phyloP scores from a whole-genome alignment of 1,140 invertebrate species.

The Centruroides sculpturatus region DNA sequence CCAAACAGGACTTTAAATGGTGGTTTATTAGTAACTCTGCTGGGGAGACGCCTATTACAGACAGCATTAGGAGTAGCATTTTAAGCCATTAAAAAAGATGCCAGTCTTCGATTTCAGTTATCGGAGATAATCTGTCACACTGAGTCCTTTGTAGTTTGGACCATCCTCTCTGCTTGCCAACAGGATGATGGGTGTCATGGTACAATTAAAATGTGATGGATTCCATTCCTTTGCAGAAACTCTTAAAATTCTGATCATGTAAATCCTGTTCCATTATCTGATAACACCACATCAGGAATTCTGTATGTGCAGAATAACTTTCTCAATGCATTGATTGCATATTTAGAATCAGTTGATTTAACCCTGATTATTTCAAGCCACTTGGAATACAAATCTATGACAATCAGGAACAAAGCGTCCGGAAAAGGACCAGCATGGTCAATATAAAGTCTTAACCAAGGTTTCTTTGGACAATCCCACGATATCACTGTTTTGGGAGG shows the following conservation, averaged over 20 bases:
- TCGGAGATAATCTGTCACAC: too few relatives aligned
- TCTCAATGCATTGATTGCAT: not conserved
- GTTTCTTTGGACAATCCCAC: too few relatives aligned
- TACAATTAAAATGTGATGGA: not conserved
- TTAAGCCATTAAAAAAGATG: too few relatives aligned
- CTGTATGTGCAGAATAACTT: not conserved
- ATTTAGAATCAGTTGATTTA: not conserved
- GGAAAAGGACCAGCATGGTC: too few relatives aligned
- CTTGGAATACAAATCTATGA: conserved; percentile 12
- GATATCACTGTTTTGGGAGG: too few relatives aligned
- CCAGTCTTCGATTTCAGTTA: too few relatives aligned
- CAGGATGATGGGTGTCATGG: not conserved
- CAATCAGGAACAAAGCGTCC: too few relatives aligned
- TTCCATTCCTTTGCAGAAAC: not conserved
- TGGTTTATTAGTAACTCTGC: too few relatives aligned
- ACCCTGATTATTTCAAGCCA: conserved; percentile 26
- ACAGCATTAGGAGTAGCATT: too few relatives aligned
- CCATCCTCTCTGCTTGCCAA: not conserved
- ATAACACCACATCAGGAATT: not conserved
- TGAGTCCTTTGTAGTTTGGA: not conserved
- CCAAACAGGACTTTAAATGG: too few relatives aligned
- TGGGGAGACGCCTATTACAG: too few relatives aligned
- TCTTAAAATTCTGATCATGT: not conserved
- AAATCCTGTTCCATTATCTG: not conserved
- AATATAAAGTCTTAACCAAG: too few relatives aligned